Evolutionary conservation across 2,113 vertebrate species (phyloP).

Genomic region (Eira barbara): DNA sequence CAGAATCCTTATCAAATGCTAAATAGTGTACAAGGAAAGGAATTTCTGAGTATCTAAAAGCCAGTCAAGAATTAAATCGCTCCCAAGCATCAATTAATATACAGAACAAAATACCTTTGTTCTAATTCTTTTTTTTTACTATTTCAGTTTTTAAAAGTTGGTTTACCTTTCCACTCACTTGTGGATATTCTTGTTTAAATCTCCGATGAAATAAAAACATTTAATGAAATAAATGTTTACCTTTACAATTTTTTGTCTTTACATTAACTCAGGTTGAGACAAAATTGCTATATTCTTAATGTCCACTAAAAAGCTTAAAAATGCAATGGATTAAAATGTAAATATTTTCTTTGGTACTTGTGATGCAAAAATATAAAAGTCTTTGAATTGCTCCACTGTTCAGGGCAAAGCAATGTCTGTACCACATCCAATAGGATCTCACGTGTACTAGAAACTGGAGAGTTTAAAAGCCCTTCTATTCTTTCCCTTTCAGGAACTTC

Average conservation of each 20-base stretch:
- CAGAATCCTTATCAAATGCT: background rate
- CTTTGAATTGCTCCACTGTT: slow-evolving; percentile 50
- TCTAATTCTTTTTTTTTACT: slow-evolving; percentile 4
- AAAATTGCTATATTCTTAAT: slow-evolving; percentile 34
- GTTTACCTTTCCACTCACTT: slow-evolving; percentile 51
- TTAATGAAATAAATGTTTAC: slow-evolving; percentile 57
- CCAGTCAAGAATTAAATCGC: slow-evolving; percentile 17
- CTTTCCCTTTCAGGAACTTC: slow-evolving; percentile 31
- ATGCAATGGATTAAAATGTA: slow-evolving; percentile 30
- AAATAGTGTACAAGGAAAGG: background rate
- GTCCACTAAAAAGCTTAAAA: slow-evolving; percentile 34
- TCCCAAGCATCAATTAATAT: background rate
- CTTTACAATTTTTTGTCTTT: slow-evolving; percentile 47
- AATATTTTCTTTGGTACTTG: slow-evolving; percentile 56
- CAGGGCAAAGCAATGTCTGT: background rate
- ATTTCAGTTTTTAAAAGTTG: slow-evolving; percentile 13
- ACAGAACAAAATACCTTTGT: slow-evolving; percentile 4
- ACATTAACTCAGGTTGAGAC: slow-evolving; percentile 10
- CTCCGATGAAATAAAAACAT: slow-evolving; percentile 23
- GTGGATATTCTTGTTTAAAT: slow-evolving; percentile 34
- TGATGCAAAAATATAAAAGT: background rate
- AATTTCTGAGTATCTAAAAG: background rate
- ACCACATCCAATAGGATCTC: slow-evolving; percentile 32
- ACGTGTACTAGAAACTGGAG: background rate
- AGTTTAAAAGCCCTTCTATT: slow-evolving; percentile 57